These are phyloP conservation scores for Calidris pygmaea DNA, from an alignment of 2,113 vertebrate genomes.

Conservation along the genomic window DNA sequence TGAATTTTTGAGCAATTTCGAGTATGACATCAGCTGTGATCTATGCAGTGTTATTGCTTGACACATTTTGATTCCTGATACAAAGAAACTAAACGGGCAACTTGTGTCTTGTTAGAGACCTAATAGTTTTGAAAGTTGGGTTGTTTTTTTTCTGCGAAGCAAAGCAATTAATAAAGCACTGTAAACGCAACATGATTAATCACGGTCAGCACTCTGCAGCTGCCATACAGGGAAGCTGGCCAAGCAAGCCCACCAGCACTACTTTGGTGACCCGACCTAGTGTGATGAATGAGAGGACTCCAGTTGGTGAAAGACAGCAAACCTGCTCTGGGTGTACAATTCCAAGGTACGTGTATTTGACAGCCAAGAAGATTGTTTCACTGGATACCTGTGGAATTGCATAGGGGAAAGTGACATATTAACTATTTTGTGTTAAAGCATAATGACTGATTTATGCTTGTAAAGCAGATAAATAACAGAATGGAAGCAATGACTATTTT, in stretches of 20 bases:
- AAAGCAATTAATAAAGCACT: background rate
- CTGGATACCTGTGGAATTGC: constrained; percentile 1
- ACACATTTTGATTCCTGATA: background rate
- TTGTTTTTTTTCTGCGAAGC: background rate
- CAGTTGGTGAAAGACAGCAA: background rate
- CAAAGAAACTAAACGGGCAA: background rate
- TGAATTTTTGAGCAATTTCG: background rate
- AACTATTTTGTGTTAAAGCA: constrained; percentile 25
- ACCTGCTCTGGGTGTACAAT: background rate
- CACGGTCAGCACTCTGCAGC: constrained; percentile 11
- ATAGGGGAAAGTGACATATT: background rate
- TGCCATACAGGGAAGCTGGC: background rate
- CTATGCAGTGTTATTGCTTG: background rate
- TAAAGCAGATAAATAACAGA: constrained; percentile 46
- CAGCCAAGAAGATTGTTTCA: constrained; percentile 18
- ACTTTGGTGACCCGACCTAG: background rate
- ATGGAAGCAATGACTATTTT: constrained; percentile 16
- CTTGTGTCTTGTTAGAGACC: background rate
- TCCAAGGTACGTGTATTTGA: background rate
- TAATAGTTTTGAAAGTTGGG: background rate
- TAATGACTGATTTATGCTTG: constrained; percentile 45
- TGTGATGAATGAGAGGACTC: background rate
- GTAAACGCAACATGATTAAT: constrained; percentile 13
- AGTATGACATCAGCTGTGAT: background rate
- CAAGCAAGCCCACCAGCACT: background rate